Conservation (phyloP, 2,888 invertebrate genomes). For the Furcula furcula region DNA sequence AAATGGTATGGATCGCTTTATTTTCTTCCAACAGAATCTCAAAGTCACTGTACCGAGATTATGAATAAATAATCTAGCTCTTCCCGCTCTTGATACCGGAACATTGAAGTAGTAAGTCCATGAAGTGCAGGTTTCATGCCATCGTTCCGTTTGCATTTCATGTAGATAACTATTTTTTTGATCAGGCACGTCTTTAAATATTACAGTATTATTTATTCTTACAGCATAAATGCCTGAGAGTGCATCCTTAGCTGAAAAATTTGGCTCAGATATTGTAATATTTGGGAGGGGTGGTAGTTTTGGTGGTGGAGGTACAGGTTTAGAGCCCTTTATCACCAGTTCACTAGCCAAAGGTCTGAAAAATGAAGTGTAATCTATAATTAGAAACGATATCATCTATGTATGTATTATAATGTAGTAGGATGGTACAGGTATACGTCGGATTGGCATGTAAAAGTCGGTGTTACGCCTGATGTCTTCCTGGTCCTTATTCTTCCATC, state of each 20-base stretch:
- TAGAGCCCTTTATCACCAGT: slow-evolving; percentile 56
- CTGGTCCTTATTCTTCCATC: too few species aligned
- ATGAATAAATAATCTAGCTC: slow-evolving; percentile 61
- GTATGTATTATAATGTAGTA: too few species aligned
- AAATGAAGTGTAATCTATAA: too few species aligned
- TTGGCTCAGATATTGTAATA: slow-evolving; percentile 33
- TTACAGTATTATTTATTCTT: slow-evolving; percentile 60
- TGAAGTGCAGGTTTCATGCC: slow-evolving; percentile 48
- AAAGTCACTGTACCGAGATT: slow-evolving; percentile 76
- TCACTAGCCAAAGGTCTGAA: slow-evolving; percentile 52
- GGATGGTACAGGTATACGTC: too few species aligned
- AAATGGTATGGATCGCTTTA: slow-evolving; percentile 48
- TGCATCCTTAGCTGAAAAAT: slow-evolving; percentile 12
- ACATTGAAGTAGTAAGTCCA: slow-evolving; percentile 73
- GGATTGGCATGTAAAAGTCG: too few species aligned
- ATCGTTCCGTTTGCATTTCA: slow-evolving; percentile 37
- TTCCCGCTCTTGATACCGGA: slow-evolving; percentile 49
- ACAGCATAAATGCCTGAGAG: slow-evolving; percentile 49
- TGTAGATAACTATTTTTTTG: slow-evolving; percentile 36
- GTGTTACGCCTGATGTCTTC: too few species aligned
- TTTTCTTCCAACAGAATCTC: slow-evolving; percentile 73
- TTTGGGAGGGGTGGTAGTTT: slow-evolving; percentile 45
- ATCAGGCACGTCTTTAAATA: slow-evolving; percentile 47
- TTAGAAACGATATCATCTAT: too few species aligned
- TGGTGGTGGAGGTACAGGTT: slow-evolving; percentile 45